These are phyloP conservation scores for Tetanocera ferruginea DNA, from an alignment of 2,888 invertebrate genomes.

Conservation along the genomic window DNA sequence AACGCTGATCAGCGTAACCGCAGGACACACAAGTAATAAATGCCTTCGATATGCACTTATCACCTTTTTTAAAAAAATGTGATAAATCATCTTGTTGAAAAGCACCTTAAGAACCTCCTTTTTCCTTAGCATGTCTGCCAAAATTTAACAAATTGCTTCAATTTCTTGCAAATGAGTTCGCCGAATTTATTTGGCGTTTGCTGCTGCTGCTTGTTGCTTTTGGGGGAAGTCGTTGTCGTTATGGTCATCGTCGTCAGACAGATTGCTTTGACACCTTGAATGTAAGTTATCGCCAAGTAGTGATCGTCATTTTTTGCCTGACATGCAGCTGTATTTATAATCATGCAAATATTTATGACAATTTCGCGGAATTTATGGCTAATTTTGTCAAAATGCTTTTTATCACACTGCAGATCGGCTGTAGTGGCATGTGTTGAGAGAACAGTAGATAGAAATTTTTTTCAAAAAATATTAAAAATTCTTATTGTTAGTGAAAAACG, in stretches of 20 bases:
- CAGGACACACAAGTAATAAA: neutral
- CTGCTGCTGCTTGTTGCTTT: no score
- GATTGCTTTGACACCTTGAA: constrained; percentile 2
- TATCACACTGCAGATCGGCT: no score
- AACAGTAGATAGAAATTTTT: no score
- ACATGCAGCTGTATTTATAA: constrained; percentile 1
- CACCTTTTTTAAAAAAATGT: neutral
- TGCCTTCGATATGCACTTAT: neutral
- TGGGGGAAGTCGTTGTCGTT: neutral
- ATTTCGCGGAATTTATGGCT: neutral
- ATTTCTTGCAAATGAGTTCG: neutral
- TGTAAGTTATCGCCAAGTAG: neutral
- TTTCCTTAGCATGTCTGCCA: neutral
- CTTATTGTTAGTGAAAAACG: no score
- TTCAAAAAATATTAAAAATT: no score
- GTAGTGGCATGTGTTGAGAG: no score
- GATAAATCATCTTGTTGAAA: neutral
- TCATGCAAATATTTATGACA: constrained; percentile 4
- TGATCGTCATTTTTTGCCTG: neutral
- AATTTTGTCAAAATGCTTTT: no score
- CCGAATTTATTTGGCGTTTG: neutral
- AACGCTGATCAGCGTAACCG: neutral
- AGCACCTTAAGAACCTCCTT: neutral
- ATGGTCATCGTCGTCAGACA: neutral
- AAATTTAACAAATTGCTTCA: neutral